Percentiles rank a stretch among this genome's conserved stretches.
These are phyloP conservation scores for Cremastobaeus sp. DNA, from an alignment of 2,888 invertebrate genomes.

Conservation along the genomic window DNA sequence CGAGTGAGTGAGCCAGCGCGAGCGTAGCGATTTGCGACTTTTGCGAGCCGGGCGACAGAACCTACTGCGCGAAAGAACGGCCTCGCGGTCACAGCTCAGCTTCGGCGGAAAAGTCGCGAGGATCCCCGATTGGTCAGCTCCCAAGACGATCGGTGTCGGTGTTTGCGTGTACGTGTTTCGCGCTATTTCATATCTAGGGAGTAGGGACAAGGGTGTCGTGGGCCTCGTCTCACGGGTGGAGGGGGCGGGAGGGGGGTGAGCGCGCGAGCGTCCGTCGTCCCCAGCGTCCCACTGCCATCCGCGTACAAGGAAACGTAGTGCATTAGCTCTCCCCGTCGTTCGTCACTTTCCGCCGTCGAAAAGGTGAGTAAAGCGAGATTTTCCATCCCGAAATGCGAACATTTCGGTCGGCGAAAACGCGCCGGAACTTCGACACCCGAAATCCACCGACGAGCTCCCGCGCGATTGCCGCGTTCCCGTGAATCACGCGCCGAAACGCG, in stretches of 20 bases:
- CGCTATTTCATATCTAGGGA: slow-evolving; percentile 53
- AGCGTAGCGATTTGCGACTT: no score
- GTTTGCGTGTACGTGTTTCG: slow-evolving; percentile 47
- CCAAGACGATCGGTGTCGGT: slow-evolving; percentile 18
- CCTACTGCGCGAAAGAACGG: no score
- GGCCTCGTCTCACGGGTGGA: slow-evolving; percentile 21
- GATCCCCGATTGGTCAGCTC: slow-evolving; percentile 37
- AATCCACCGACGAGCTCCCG: not conserved
- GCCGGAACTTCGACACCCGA: no score
- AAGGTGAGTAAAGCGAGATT: slow-evolving; percentile 41
- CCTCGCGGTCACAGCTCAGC: no score
- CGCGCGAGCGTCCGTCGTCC: slow-evolving; percentile 52
- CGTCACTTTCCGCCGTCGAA: slow-evolving; percentile 34
- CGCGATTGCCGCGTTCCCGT: not conserved
- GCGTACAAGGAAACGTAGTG: slow-evolving; percentile 61
- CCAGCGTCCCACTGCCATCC: slow-evolving; percentile 61
- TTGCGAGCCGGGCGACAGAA: no score
- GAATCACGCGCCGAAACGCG: slow-evolving; percentile 16
- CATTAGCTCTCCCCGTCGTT: slow-evolving; percentile 48
- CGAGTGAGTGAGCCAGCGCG: no score
- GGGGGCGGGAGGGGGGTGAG: slow-evolving; percentile 30
- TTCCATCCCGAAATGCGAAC: not conserved
- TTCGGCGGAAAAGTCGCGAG: slow-evolving; percentile 35
- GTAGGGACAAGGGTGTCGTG: slow-evolving; percentile 52
- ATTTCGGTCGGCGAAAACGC: not conserved